Evolutionary conservation across 1,140 invertebrate genomes (phyloP), one percentile per base, ranked within the genome.

Genomic region (Thereuonema tuberculata): DNA sequence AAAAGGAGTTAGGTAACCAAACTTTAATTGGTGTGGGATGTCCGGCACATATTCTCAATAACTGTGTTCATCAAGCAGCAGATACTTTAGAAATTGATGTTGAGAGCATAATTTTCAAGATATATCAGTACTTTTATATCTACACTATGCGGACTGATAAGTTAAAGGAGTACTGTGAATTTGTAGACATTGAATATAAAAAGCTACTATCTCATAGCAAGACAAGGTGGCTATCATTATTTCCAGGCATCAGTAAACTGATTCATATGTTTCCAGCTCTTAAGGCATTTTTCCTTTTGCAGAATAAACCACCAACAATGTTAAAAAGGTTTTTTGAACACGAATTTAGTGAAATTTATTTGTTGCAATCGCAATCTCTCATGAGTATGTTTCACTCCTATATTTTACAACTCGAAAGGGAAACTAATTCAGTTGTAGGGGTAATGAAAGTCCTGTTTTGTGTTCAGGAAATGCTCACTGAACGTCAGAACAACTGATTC

Each of bases 121-220:
- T 37, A 60, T 60, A 60, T 56, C 29, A 60, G 50, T 56, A 55
- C 43, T 60, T 60, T 56, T 50, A 60, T 60, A 56, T 56, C 59
- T 60, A 60, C 17, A 56, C 59, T 54, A 31, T 56, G 46, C 14
- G 59, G 37, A 60, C 59, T 54, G 50, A 60, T 28, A 14, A 60
- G 15, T 20, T 60, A 23, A 56, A 60, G 50, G 59, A 60, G 49
- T 29, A 60, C 53, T 9, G 31, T 37, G 31, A 37, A 37, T 37
- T 9, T 37, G 31, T 37, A 5, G 31, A 37, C 5, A 37, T 37
- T 17, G 31, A 37, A 37, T 37, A 37, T 17, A 37, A 37, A 37
- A 5, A 37, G 31, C 31, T 37, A 5, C 17, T 61, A 25, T 61
- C 59, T 21, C 54, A 61, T 47, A 61, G 29, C 56, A 61, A 56